Evolutionary conservation across 2,797 vertebrate genomes (phyloP).

Genomic region (Crypturellus tataupa): DNA sequence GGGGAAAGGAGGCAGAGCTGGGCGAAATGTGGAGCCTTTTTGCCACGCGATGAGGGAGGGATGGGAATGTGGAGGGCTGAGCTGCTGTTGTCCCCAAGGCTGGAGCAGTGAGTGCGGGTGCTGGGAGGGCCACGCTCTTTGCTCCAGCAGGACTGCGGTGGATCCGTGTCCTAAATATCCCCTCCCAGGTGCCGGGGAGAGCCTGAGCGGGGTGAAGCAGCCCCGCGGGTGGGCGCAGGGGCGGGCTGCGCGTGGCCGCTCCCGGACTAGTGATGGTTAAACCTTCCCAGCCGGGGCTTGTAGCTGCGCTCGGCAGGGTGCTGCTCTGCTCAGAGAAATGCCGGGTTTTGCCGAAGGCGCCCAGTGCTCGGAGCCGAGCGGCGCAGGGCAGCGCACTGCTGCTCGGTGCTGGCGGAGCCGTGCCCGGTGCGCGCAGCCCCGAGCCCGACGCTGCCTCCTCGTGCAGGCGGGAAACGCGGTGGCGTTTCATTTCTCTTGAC

Average conservation of each 20-base stretch:
- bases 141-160: background rate
- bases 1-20: background rate
- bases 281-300: background rate
- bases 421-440: background rate
- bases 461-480: background rate
- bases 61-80: background rate
- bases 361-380: background rate
- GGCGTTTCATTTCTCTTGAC: background rate
- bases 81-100: rapidly evolving
- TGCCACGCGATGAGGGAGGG: background rate
- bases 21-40: background rate
- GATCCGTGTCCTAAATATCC: background rate
- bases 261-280: slow-evolving; percentile 26
- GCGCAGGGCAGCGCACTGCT: background rate
- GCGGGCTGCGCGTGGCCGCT: background rate
- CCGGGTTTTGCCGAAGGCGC: slow-evolving; percentile 23
- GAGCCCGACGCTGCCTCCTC: rapidly evolving
- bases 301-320: slow-evolving; percentile 9
- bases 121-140: background rate
- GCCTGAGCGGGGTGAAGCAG: background rate
- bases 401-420: rapidly evolving
- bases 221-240: background rate
- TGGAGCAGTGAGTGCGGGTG: background rate
- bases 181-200: background rate
- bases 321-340: slow-evolving; percentile 5